Percentiles rank a stretch among this genome's conserved stretches.
These are phyloP conservation scores for Alosa alosa DNA, from an alignment of 2,113 vertebrate genomes.

Conservation along the genomic window DNA sequence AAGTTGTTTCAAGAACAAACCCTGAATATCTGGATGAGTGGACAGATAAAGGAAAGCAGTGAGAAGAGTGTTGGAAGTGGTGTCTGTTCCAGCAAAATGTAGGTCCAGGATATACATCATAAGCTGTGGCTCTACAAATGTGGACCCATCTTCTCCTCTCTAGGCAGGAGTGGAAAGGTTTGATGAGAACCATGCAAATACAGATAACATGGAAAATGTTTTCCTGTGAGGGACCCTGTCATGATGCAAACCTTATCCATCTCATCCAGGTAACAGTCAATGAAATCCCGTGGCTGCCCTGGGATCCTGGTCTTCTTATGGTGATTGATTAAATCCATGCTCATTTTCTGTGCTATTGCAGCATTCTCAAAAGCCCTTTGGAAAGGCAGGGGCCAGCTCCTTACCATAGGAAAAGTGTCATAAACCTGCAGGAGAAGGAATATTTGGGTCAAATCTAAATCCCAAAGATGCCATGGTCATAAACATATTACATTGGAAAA, in stretches of 20 bases:
- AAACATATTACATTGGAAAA: background rate
- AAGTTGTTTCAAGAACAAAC: slow-evolving; percentile 27
- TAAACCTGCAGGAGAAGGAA: slow-evolving; percentile 36
- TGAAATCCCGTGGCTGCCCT: slow-evolving; percentile 50
- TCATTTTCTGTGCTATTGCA: slow-evolving; percentile 9
- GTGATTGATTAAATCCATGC: slow-evolving; percentile 34
- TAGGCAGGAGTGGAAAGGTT: background rate
- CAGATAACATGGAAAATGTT: background rate
- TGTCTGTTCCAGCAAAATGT: slow-evolving; percentile 51
- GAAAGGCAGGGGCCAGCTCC: slow-evolving; percentile 50
- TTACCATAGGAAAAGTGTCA: slow-evolving; percentile 40
- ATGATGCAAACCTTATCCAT: slow-evolving; percentile 38
- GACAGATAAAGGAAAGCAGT: slow-evolving; percentile 53
- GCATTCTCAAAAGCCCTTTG: slow-evolving; percentile 41
- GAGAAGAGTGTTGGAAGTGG: slow-evolving; percentile 53
- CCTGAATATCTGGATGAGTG: slow-evolving; percentile 51
- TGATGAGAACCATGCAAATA: slow-evolving; percentile 1
- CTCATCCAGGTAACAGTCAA: slow-evolving; percentile 60
- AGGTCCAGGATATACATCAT: slow-evolving; percentile 35
- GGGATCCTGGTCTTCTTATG: slow-evolving; percentile 42
- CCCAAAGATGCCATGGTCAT: too few species aligned
- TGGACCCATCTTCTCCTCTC: slow-evolving; percentile 35
- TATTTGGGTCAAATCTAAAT: too few species aligned
- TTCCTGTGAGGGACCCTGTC: background rate
- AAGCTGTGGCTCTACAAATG: slow-evolving; percentile 44